Percentiles rank a stretch among this genome's conserved stretches.
Evolutionary conservation across 2,797 vertebrate species (phyloP).

Genomic region (Apogon talboti): DNA sequence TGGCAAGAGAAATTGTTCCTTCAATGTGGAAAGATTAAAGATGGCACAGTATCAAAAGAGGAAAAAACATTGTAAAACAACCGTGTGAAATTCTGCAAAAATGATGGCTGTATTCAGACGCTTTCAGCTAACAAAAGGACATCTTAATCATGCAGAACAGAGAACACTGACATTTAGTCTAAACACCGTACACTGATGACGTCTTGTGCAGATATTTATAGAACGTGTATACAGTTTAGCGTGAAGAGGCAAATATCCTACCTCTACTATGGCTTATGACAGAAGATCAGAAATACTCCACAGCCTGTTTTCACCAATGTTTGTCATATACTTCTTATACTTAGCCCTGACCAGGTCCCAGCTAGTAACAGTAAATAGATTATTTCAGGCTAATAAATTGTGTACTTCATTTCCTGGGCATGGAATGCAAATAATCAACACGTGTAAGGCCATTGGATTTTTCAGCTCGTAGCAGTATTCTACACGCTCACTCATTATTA

Average conservation of each 20-base stretch:
- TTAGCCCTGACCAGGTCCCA: slow-evolving; percentile 44
- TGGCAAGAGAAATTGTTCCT: slow-evolving; percentile 22
- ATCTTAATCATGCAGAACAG: slow-evolving; percentile 56
- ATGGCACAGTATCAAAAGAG: slow-evolving; percentile 44
- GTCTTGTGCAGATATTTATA: slow-evolving; percentile 57
- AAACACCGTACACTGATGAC: slow-evolving; percentile 68
- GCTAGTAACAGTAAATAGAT: slow-evolving; percentile 17
- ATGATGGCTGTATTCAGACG: background rate
- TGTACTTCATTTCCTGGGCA: slow-evolving; percentile 24
- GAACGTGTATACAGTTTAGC: slow-evolving; percentile 40
- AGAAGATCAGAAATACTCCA: slow-evolving; percentile 40
- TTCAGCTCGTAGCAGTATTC: background rate
- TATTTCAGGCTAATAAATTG: slow-evolving; percentile 36
- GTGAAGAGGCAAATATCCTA: slow-evolving; percentile 26
- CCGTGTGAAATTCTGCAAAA: slow-evolving; percentile 18
- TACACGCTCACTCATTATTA: background rate
- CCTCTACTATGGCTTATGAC: slow-evolving; percentile 62
- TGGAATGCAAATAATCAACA: slow-evolving; percentile 34
- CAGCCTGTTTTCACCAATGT: slow-evolving; percentile 40
- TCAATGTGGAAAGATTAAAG: slow-evolving; percentile 30
- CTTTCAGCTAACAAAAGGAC: slow-evolving; percentile 29
- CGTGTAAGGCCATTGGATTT: slow-evolving; percentile 9
- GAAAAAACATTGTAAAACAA: slow-evolving; percentile 1
- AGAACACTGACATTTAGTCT: slow-evolving; percentile 56
- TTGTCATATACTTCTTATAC: slow-evolving; percentile 36